These are phyloP conservation scores for Toxonevra muliebris DNA, from an alignment of 2,888 invertebrate species.

Conservation along the genomic window DNA sequence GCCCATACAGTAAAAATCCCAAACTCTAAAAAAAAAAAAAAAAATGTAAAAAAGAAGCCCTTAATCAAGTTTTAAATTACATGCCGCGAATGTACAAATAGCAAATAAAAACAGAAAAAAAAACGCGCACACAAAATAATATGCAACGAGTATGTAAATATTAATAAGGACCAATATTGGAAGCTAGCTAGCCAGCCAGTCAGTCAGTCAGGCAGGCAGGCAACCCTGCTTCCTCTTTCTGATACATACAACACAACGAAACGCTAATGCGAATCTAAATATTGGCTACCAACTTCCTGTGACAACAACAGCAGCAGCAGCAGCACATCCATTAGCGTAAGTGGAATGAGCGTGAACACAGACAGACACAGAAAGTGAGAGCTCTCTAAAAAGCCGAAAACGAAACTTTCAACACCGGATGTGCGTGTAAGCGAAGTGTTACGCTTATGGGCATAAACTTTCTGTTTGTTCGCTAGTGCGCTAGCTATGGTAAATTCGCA, in stretches of 20 bases:
- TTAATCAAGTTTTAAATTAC: conserved; percentile 36
- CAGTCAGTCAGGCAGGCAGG: conserved; percentile 5
- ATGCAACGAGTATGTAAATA: background rate
- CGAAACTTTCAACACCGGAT: conserved; percentile 4
- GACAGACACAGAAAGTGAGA: background rate
- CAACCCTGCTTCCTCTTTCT: conserved; percentile 6
- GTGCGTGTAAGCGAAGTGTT: conserved; percentile 9
- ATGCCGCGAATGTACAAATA: conserved; percentile 32
- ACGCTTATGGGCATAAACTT: no score
- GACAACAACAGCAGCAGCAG: conserved; percentile 19
- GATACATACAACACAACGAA: background rate
- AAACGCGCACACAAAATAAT: conserved; percentile 12
- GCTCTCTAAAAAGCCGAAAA: background rate
- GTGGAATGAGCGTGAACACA: background rate
- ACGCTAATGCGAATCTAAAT: conserved; percentile 32
- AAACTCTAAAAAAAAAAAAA: background rate
- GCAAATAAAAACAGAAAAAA: conserved; percentile 11
- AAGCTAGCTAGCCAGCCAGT: background rate
- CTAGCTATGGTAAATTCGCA: no score
- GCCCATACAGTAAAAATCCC: no score
- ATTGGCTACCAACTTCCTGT: conserved; percentile 32
- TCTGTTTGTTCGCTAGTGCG: background rate
- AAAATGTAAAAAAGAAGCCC: background rate
- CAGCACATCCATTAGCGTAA: conserved; percentile 16
- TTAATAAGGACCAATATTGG: background rate